A percentile compares a stretch with the other conserved stretches of the same genome.
Conservation (phyloP, 2,797 vertebrate genomes). For the Rhinella marina region DNA sequence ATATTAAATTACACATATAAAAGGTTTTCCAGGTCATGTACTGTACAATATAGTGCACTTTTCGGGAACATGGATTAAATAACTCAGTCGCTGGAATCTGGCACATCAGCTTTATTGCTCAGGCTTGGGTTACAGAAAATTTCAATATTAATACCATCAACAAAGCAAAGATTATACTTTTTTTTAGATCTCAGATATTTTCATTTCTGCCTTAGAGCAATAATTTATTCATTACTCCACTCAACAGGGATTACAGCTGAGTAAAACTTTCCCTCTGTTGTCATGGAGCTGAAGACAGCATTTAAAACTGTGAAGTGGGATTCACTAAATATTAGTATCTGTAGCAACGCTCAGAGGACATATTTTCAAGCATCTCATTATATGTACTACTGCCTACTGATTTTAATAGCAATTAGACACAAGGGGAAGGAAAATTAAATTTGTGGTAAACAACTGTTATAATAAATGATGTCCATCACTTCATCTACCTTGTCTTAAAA, state of each 20-base stretch:
- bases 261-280: conserved; percentile 64
- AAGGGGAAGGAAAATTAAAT: conserved; percentile 65
- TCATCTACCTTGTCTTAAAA: conserved; percentile 6
- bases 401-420: conserved; percentile 66
- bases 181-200: conserved; percentile 66
- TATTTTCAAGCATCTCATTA: conserved; percentile 67
- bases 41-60: conserved; percentile 49
- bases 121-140: conserved; percentile 60
- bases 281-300: conserved; percentile 63
- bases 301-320: conserved; percentile 65
- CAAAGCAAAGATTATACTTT: conserved; percentile 65
- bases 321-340: conserved; percentile 70
- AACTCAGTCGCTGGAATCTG: conserved; percentile 56
- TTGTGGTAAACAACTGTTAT: conserved; percentile 66
- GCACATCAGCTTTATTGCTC: conserved; percentile 55
- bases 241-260: conserved; percentile 60
- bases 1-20: conserved; percentile 65
- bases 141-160: conserved; percentile 67
- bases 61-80: conserved; percentile 63
- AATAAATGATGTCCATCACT: conserved; percentile 58
- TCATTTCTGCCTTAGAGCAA: conserved; percentile 65
- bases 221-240: conserved; percentile 67
- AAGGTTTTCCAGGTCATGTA: conserved; percentile 63
- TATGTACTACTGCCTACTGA: conserved; percentile 61
- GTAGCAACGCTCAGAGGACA: conserved; percentile 66